Conservation (phyloP, 2,888 invertebrate species). For the Phorcus lineatus region DNA sequence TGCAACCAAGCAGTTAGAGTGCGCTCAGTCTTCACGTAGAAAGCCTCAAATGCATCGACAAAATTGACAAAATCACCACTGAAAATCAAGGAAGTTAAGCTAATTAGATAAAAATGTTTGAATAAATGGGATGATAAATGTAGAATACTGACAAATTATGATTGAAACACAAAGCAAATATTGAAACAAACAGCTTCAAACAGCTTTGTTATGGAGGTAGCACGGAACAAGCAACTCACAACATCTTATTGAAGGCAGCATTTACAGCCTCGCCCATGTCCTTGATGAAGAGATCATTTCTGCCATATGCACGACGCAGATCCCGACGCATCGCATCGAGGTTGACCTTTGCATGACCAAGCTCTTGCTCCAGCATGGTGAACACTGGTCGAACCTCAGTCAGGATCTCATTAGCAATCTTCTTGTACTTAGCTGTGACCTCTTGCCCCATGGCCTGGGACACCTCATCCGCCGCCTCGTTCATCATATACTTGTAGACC, state of each 20-base stretch:
- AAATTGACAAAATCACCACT: conserved; percentile 1
- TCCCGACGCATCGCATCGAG: conserved; percentile 45
- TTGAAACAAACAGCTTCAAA: not conserved
- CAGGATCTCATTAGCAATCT: conserved; percentile 49
- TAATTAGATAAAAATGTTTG: not conserved
- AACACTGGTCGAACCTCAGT: conserved; percentile 50
- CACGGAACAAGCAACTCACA: not conserved
- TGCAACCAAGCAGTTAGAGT: conserved; percentile 18
- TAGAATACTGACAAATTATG: not conserved
- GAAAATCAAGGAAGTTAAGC: not conserved
- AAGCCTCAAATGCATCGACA: conserved; percentile 2
- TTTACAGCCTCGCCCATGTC: conserved; percentile 48
- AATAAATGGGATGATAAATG: not conserved
- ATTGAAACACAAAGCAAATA: not conserved
- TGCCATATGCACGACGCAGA: conserved; percentile 52
- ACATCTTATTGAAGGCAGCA: not conserved
- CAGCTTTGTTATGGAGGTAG: not conserved
- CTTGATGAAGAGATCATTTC: conserved; percentile 58
- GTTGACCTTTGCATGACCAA: conserved; percentile 34
- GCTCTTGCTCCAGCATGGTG: conserved; percentile 37
- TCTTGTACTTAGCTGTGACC: conserved; percentile 51
- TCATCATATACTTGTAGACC: conserved; percentile 38
- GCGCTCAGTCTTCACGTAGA: conserved; percentile 9
- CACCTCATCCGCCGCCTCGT: conserved; percentile 27
- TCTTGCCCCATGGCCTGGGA: conserved; percentile 39